phyloP scores from a whole-genome alignment of 2,113 vertebrate species.

The Myxocyprinus asiaticus region DNA sequence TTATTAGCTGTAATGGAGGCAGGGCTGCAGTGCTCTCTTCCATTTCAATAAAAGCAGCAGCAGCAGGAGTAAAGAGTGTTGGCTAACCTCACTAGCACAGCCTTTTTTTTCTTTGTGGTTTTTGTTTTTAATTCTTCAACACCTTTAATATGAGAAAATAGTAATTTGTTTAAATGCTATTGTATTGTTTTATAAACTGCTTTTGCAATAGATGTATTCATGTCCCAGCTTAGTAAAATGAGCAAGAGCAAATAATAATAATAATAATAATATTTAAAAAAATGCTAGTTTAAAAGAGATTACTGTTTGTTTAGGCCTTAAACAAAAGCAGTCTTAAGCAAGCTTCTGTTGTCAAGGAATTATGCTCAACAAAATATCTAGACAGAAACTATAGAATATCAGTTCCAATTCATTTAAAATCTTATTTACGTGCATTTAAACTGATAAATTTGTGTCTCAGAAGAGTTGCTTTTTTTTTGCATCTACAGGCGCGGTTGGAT shows the following conservation, averaged over 20 bases:
- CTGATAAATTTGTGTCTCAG: background rate
- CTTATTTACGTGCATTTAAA: background rate
- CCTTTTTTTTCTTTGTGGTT: background rate
- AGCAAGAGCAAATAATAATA: background rate
- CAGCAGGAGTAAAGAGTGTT: conserved; percentile 14
- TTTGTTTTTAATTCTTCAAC: background rate
- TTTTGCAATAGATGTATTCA: background rate
- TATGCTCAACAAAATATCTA: no score
- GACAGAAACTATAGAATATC: background rate
- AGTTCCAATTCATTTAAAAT: background rate
- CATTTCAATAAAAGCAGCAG: conserved; percentile 46
- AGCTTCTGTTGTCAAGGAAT: no score
- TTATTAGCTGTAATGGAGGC: conserved; percentile 45
- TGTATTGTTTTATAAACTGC: background rate
- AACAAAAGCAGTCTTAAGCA: background rate
- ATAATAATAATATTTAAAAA: no score
- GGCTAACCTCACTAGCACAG: conserved; percentile 24
- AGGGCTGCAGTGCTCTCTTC: conserved; percentile 36
- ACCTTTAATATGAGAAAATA: background rate
- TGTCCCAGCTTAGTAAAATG: background rate
- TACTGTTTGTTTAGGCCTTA: background rate
- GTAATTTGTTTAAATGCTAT: background rate
- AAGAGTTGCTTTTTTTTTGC: background rate
- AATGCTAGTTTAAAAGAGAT: background rate
- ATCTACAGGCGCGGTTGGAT: background rate